A percentile compares a stretch with the other conserved stretches of the same genome.
phyloP scores from a whole-genome alignment of 2,888 invertebrate species.

The Charanyca ferruginea region DNA sequence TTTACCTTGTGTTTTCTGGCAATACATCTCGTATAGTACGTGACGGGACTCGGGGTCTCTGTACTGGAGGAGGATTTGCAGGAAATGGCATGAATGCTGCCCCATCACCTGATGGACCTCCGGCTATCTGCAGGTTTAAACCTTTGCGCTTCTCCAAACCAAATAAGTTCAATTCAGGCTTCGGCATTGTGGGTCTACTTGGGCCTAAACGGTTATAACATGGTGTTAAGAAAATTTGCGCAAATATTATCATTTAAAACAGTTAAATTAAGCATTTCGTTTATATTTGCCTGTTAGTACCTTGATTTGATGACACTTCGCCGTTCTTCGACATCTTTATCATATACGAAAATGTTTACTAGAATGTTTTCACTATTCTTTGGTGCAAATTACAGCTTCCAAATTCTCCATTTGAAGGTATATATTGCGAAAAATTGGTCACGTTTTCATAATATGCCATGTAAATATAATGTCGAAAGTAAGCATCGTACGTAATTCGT shows the following conservation, averaged over 20 bases:
- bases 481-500: constrained; percentile 65
- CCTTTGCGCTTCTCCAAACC: constrained; percentile 91
- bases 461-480: constrained; percentile 66
- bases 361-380: constrained; percentile 76
- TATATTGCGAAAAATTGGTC: constrained; percentile 70
- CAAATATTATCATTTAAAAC: not conserved
- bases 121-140: constrained; percentile 90
- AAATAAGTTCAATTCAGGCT: constrained; percentile 87
- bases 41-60: constrained; percentile 81
- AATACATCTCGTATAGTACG: constrained; percentile 88
- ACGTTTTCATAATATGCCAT: constrained; percentile 76
- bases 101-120: constrained; percentile 85
- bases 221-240: not conserved
- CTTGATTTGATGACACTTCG: constrained; percentile 93
- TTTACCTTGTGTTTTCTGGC: constrained; percentile 87
- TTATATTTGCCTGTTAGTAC: constrained; percentile 73
- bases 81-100: constrained; percentile 90
- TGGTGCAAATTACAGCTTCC: constrained; percentile 74
- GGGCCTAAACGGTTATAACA: constrained; percentile 79
- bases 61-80: constrained; percentile 74
- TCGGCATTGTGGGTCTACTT: constrained; percentile 85
- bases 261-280: constrained; percentile 17
- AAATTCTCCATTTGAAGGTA: constrained; percentile 84
- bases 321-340: constrained; percentile 94
- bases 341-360: constrained; percentile 70